phyloP scores from a whole-genome alignment of 2,797 vertebrate genomes.

The Muscicapa comitata region DNA sequence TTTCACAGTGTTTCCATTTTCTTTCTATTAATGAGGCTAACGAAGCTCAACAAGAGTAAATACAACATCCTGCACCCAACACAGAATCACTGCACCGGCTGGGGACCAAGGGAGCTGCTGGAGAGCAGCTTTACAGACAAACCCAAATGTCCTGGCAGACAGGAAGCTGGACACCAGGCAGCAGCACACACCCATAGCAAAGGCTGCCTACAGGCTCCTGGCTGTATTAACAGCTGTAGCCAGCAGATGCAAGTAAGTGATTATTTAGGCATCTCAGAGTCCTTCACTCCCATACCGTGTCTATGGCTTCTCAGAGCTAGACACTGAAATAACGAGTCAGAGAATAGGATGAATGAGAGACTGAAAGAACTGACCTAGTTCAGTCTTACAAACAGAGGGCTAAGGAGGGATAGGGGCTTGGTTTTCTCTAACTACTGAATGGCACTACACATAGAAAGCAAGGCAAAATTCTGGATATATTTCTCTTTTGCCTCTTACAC shows the following conservation, averaged over 20 bases:
- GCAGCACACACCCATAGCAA: neutral
- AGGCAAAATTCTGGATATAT: fast-evolving
- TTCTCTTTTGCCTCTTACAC: neutral
- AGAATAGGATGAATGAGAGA: neutral
- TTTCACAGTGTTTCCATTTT: neutral
- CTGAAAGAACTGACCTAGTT: neutral
- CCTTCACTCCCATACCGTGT: neutral
- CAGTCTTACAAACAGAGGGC: neutral
- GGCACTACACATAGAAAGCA: neutral
- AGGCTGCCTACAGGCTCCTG: neutral
- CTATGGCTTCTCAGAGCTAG: neutral
- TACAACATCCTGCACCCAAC: neutral
- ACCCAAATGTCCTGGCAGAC: neutral
- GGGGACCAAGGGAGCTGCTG: neutral
- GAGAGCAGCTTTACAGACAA: neutral
- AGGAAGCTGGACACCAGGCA: neutral
- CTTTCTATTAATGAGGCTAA: neutral
- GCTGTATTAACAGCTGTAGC: neutral
- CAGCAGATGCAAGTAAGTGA: neutral
- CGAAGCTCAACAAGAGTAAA: neutral
- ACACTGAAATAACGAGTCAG: fast-evolving
- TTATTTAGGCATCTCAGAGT: neutral
- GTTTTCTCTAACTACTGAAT: neutral
- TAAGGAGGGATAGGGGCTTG: neutral
- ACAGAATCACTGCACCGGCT: neutral